A percentile compares a stretch with the other conserved stretches of the same genome.
These are phyloP conservation scores for Pitta sordida DNA, from an alignment of 2,113 vertebrate species.

Conservation along the genomic window DNA sequence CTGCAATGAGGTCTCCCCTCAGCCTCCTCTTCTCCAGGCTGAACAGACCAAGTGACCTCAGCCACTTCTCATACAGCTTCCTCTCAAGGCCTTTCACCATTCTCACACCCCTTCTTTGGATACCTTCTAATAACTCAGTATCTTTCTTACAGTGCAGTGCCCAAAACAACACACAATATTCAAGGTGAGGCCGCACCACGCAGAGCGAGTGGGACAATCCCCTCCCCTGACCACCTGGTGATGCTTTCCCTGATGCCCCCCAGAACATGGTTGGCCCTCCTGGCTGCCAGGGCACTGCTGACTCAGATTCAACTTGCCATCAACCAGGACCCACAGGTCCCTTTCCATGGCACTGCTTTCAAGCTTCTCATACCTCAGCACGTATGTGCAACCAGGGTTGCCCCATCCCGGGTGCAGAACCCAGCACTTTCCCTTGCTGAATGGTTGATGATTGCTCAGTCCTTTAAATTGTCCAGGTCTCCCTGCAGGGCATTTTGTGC, in stretches of 20 bases:
- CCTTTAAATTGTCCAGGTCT: neutral
- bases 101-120: neutral
- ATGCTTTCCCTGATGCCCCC: neutral
- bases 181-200: neutral
- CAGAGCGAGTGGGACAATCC: neutral
- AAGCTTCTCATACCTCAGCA: neutral
- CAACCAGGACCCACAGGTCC: neutral
- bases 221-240: rapidly evolving
- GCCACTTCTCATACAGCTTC: neutral
- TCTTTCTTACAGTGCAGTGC: neutral
- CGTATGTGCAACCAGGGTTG: neutral
- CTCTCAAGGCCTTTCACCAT: neutral
- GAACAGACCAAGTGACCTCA: neutral
- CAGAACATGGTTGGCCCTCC: neutral
- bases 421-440: neutral
- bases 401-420: neutral
- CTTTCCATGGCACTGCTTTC: neutral
- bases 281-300: neutral
- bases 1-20: neutral
- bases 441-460: neutral
- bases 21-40: neutral
- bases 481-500: neutral
- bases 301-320: neutral
- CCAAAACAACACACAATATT: neutral
- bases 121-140: neutral